A percentile compares a stretch with the other conserved stretches of the same genome.
These are phyloP conservation scores for Diaprepes abbreviatus DNA, from an alignment of 2,888 invertebrate genomes.

Conservation along the genomic window DNA sequence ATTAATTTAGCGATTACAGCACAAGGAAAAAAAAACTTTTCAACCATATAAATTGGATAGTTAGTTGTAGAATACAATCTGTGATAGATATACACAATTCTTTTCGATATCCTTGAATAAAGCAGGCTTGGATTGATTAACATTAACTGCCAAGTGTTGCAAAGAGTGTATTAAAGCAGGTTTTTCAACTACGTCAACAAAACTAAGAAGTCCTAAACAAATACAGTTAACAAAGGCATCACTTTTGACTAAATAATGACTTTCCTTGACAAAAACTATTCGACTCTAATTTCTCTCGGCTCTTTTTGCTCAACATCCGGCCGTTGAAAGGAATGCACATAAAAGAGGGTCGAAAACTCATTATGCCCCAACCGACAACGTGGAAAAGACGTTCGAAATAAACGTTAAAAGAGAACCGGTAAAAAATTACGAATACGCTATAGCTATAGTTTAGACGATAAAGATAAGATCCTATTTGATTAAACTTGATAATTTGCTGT, in stretches of 20 bases:
- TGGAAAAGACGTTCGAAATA: constrained; percentile 11
- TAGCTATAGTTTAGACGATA: no score
- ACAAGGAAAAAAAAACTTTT: no score
- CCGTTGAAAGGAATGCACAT: constrained; percentile 12
- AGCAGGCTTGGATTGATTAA: no score
- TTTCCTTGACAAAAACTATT: constrained; percentile 11
- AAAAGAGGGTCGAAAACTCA: constrained; percentile 13
- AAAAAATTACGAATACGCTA: neutral
- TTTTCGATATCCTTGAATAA: no score
- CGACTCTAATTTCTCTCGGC: constrained; percentile 10
- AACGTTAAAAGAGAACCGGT: neutral
- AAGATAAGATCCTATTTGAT: no score
- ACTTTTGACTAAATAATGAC: constrained; percentile 12
- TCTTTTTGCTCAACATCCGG: neutral
- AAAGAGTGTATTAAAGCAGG: neutral
- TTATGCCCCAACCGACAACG: constrained; percentile 7
- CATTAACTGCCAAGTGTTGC: no score
- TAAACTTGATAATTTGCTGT: no score
- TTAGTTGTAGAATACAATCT: no score
- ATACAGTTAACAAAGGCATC: constrained; percentile 12
- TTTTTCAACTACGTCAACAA: neutral
- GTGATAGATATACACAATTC: no score
- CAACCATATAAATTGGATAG: no score
- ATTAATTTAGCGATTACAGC: no score
- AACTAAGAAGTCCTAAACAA: constrained; percentile 9